phyloP scores from a whole-genome alignment of 2,113 vertebrate genomes.

The Elephas maximus region DNA sequence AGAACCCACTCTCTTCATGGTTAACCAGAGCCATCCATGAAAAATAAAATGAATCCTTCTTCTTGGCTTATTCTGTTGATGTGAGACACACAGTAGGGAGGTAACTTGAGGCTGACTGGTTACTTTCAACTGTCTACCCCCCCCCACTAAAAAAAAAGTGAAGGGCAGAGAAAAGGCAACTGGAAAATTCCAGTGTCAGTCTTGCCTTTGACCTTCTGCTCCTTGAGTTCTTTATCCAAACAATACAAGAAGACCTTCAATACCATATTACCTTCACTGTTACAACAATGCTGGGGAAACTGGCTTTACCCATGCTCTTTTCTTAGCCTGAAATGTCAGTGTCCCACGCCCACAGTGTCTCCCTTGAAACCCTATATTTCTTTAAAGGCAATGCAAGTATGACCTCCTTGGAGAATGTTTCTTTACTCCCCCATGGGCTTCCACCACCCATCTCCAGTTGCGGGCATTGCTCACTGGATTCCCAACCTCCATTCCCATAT shows the following conservation, averaged over 20 bases:
- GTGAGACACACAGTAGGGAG: background rate
- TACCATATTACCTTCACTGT: background rate
- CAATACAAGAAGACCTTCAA: too few species aligned
- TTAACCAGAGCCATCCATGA: background rate
- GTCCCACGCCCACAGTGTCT: background rate
- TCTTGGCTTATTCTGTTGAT: background rate
- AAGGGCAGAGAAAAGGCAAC: background rate
- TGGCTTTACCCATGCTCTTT: background rate
- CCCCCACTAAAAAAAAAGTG: background rate
- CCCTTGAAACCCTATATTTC: constrained; percentile 1
- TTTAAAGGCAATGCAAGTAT: background rate
- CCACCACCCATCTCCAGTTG: too few species aligned
- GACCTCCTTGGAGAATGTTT: background rate
- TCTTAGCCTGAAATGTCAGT: background rate
- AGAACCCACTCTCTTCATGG: background rate
- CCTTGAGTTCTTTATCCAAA: background rate
- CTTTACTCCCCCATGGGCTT: too few species aligned
- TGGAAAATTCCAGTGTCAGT: background rate
- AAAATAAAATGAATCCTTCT: background rate
- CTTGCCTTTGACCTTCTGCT: background rate
- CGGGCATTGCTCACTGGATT: background rate
- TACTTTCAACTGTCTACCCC: background rate
- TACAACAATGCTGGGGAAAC: fast-evolving
- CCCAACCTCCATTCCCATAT: background rate
- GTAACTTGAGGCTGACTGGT: background rate